These are phyloP conservation scores for Amblyraja radiata DNA, from an alignment of 2,797 vertebrate genomes.

Conservation along the genomic window DNA sequence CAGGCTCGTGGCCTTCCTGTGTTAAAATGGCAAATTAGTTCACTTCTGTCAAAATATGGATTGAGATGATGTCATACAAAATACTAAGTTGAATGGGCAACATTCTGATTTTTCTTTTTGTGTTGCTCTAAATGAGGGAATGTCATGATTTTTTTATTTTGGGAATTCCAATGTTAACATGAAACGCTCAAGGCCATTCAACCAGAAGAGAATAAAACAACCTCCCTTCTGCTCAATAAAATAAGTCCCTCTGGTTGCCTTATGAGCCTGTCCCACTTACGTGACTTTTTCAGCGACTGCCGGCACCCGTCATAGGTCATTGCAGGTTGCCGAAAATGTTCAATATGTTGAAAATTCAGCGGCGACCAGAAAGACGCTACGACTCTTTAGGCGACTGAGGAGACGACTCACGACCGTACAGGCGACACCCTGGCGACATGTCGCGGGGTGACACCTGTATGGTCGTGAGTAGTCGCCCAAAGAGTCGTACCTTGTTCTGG, in stretches of 20 bases:
- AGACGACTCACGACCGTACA: no score
- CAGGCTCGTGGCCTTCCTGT: conserved; percentile 1
- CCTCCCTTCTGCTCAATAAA: background rate
- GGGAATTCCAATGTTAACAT: background rate
- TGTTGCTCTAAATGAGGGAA: background rate
- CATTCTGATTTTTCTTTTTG: background rate
- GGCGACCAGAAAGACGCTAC: no score
- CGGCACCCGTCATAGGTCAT: no score
- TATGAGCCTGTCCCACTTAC: background rate
- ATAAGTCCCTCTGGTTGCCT: background rate
- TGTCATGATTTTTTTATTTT: background rate
- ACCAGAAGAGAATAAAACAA: background rate
- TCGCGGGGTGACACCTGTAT: no score
- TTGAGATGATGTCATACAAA: background rate
- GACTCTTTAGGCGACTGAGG: no score
- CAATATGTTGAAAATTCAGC: no score
- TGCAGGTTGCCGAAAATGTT: no score
- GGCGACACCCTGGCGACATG: no score
- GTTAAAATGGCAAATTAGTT: conserved; percentile 8
- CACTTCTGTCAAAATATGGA: background rate
- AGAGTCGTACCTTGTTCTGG: no score
- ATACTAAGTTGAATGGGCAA: background rate
- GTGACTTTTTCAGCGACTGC: no score
- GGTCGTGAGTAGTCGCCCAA: no score
- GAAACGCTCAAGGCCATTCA: background rate